A percentile compares a stretch with the other conserved stretches of the same genome.
Conservation (phyloP, 1,140 invertebrate genomes). For the Pomacea maculata region DNA sequence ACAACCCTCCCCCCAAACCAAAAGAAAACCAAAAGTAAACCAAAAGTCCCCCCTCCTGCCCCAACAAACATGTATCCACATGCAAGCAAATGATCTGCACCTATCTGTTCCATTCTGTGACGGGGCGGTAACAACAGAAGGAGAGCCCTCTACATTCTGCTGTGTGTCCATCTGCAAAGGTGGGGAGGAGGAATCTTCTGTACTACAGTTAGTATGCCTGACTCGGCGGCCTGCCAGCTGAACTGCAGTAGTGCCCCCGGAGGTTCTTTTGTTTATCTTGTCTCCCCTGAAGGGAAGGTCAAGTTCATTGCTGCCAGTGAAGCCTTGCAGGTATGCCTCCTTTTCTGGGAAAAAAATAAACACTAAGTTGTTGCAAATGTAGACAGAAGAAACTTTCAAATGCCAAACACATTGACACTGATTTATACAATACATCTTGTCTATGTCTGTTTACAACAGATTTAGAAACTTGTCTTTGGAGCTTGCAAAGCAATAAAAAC, state of each 20-base stretch:
- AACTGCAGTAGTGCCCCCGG: background rate
- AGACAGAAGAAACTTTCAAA: no score
- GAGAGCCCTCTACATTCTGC: slow-evolving; percentile 21
- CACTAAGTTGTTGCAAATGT: background rate
- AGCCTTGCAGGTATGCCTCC: slow-evolving; percentile 50
- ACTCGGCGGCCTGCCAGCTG: slow-evolving; percentile 14
- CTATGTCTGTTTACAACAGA: no score
- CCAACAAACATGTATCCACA: no score
- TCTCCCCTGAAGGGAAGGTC: slow-evolving; percentile 50
- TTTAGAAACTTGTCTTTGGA: no score
- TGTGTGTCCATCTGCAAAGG: slow-evolving; percentile 5
- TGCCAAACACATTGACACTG: no score
- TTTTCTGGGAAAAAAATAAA: slow-evolving; percentile 48
- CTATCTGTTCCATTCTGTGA: slow-evolving; percentile 3
- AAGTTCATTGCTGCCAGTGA: slow-evolving; percentile 58
- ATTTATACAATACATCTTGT: no score
- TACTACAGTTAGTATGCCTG: slow-evolving; percentile 6
- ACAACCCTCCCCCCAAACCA: no score
- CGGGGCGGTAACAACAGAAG: background rate
- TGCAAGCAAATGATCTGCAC: background rate
- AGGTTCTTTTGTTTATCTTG: slow-evolving; percentile 24
- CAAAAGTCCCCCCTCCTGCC: no score
- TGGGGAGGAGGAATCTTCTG: background rate
- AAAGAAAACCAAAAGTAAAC: no score
- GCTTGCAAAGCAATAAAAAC: no score